Evolutionary conservation across 1,140 invertebrate genomes (phyloP).

Genomic region (Drosophila teissieri): DNA sequence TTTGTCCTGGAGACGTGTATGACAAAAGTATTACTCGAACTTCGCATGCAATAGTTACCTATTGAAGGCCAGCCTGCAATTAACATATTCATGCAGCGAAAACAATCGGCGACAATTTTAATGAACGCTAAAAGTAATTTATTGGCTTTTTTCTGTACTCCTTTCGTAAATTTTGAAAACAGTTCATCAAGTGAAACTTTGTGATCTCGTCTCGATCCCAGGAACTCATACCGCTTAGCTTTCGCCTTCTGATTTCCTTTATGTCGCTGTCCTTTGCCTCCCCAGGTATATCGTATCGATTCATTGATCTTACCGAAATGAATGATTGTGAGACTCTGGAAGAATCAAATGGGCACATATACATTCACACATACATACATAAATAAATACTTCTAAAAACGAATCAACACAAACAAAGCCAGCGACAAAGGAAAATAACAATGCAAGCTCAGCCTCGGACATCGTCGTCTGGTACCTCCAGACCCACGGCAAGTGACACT

Average conservation of each 20-base stretch:
- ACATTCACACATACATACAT: slow-evolving; percentile 18
- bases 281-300: slow-evolving; percentile 67
- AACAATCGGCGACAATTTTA: slow-evolving; percentile 75
- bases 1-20: too few relatives aligned
- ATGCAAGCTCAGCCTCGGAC: slow-evolving; percentile 59
- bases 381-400: slow-evolving; percentile 18
- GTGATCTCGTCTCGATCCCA: slow-evolving; percentile 23
- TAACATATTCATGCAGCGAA: slow-evolving; percentile 72
- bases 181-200: slow-evolving; percentile 63
- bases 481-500: slow-evolving; percentile 72
- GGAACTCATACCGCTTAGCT: slow-evolving; percentile 27
- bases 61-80: slow-evolving; percentile 29
- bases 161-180: slow-evolving; percentile 64
- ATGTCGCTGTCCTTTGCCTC: slow-evolving; percentile 56
- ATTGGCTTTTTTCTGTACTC: slow-evolving; percentile 50
- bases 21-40: too few relatives aligned
- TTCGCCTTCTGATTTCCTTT: slow-evolving; percentile 51
- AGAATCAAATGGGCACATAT: slow-evolving; percentile 47
- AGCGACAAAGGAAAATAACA: slow-evolving; percentile 60
- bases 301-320: slow-evolving; percentile 82
- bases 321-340: slow-evolving; percentile 70
- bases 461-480: slow-evolving; percentile 44
- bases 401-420: slow-evolving; percentile 35
- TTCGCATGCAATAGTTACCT: not conserved
- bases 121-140: slow-evolving; percentile 64